phyloP scores from a whole-genome alignment of 2,113 vertebrate genomes.

The Macaca fascicularis region T2T-MFA8v1.1 NC_088387.1:117191501-117192000 shows the following conservation, averaged over 20 bases:
- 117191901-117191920: neutral
- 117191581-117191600: no score
- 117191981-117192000: slow-evolving; percentile 66
- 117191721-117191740: no score
- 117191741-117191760: neutral
- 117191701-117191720: no score
- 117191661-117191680: no score
- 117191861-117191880: neutral
- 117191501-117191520: no score
- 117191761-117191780: neutral
- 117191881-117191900: neutral
- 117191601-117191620: no score
- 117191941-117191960: slow-evolving; percentile 34
- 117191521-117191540: no score
- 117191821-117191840: neutral
- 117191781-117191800: neutral
- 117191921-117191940: neutral
- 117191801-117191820: neutral
- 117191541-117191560: no score
- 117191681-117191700: no score
- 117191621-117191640: no score
- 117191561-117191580: no score
- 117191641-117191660: no score
- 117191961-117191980: slow-evolving; percentile 57
- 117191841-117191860: neutral